Evolutionary conservation across 2,888 invertebrate species (phyloP).

Genomic region (Autographa gamma): DNA sequence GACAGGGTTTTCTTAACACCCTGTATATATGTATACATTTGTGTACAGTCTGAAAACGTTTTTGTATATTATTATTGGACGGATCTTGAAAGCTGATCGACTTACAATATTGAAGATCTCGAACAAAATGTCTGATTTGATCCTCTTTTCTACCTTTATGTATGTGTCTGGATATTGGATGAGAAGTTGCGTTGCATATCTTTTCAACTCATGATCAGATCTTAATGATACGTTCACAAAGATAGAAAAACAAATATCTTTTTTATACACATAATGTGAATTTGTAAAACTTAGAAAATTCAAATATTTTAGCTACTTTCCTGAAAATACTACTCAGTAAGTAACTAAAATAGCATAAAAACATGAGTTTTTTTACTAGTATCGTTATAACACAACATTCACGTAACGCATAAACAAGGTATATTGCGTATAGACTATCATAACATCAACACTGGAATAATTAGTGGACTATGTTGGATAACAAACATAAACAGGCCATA

Average conservation of each 20-base stretch:
- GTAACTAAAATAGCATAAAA: too few species aligned
- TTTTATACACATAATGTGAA: too few species aligned
- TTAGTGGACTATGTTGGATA: conserved; percentile 28
- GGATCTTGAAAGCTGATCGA: conserved; percentile 2
- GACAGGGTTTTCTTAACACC: too few species aligned
- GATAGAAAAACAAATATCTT: too few species aligned
- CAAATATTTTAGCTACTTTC: too few species aligned
- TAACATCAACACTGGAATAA: conserved; percentile 33
- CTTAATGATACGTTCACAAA: neutral
- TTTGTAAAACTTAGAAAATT: too few species aligned
- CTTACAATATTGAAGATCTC: neutral
- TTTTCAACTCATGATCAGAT: neutral
- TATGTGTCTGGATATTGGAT: neutral
- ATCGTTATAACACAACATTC: too few species aligned
- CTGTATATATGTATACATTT: neutral
- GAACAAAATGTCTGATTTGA: conserved; percentile 4
- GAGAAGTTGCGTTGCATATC: neutral
- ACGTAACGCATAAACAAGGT: neutral
- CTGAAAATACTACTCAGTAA: too few species aligned
- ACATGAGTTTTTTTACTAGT: too few species aligned
- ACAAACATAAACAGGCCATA: conserved; percentile 21
- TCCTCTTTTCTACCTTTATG: neutral
- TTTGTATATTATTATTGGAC: conserved; percentile 5
- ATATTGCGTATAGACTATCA: conserved; percentile 12
- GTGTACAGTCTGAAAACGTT: neutral